A percentile compares a stretch with the other conserved stretches of the same genome.
Evolutionary conservation across 2,888 invertebrate genomes (phyloP).

Genomic region (Eudemis profundana): DNA sequence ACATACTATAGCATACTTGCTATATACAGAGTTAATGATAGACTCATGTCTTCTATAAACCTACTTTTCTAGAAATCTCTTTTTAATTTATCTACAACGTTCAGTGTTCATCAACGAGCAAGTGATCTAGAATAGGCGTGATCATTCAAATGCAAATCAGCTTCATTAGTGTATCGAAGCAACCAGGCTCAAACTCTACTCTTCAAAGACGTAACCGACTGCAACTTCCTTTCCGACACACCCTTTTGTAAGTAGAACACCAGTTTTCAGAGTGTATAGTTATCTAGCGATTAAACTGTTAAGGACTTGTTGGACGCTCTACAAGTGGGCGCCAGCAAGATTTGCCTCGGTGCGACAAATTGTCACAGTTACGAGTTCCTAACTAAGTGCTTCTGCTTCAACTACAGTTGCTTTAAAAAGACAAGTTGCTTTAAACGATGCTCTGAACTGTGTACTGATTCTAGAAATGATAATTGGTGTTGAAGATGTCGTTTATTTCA

Average conservation of each 20-base stretch:
- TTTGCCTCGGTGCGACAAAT: constrained; percentile 33
- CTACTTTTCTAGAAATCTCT: no score
- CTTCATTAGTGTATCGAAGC: no score
- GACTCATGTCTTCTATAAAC: no score
- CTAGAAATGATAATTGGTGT: neutral
- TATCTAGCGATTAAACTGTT: constrained; percentile 32
- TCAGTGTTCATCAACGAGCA: no score
- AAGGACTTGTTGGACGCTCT: constrained; percentile 37
- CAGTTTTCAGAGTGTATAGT: constrained; percentile 7
- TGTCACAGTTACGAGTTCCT: constrained; percentile 30
- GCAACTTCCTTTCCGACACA: neutral
- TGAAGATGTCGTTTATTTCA: neutral
- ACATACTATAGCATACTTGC: no score
- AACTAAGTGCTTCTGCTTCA: constrained; percentile 28
- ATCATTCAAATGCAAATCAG: no score
- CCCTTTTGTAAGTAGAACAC: neutral
- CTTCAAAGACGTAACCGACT: neutral
- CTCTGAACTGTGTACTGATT: neutral
- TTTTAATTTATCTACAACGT: no score
- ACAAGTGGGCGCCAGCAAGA: constrained; percentile 39
- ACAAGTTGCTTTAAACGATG: constrained; percentile 22
- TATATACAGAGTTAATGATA: no score
- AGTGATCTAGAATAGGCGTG: no score
- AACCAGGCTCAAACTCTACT: no score
- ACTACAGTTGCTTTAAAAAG: constrained; percentile 22